Base-by-base conservation (phyloP, 2,113 vertebrate species). In the Mormoops blainvillei region DNA sequence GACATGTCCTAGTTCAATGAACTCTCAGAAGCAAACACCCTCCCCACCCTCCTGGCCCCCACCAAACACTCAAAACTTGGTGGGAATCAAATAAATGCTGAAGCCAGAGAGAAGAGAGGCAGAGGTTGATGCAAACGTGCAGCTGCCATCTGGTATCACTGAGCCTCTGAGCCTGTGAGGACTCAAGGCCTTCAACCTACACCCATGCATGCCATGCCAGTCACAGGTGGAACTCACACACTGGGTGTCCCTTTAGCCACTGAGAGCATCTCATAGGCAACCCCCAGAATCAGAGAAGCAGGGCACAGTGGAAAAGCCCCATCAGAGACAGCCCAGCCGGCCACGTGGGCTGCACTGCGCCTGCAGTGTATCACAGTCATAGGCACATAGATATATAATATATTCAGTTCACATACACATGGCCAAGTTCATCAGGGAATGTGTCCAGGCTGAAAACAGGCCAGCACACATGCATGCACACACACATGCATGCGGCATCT, bases 331-430 rank as follows among this genome's bases (percentile, higher is more conserved):
- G 3, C 33, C 16, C 38, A 18, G n/a, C 4, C 11, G 18, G 56
- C 58, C 11, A 1, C 7, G 26, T 0, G 56, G 87, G 43, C 13
- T 0, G 7, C 18, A 43, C 58, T 5, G 2, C 3, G 19, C 7
- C 0, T 1, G 33, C 41, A 2, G 31, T 16, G 19, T 8, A 3
- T 11, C 63, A 22, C 38, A 16, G 54, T 4, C 8, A 12, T 26
- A 19, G 61, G 38, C 31, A 20, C 48, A 8, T 11, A n/a, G n/a
- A 3, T 11, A 6, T 12, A 2, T 11, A 61, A 67, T 38, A 65
- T 28, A 4, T 3, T 26, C 77, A 65, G 63, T 61, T 84, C 15
- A n/a, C 28, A 43, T 3, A 41, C 48, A 43, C 28, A 4, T 0
- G 0, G 73, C 56, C 85, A 41, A 41, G 54, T 61, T 74, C 77